These are phyloP conservation scores for Spicauda simplicius DNA, from an alignment of 2,888 invertebrate genomes.

Conservation along the genomic window DNA sequence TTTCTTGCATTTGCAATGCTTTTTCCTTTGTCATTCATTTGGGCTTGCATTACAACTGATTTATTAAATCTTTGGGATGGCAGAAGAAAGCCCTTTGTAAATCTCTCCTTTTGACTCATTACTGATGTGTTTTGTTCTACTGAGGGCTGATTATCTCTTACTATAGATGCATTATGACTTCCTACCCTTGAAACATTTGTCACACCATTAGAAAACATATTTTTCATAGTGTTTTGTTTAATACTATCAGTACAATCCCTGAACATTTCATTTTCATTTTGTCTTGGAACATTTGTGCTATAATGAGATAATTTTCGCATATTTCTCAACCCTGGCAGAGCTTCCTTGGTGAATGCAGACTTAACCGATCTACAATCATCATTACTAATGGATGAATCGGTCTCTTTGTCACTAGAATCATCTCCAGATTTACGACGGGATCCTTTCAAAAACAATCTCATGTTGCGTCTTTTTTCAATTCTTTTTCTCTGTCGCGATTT, in stretches of 20 bases:
- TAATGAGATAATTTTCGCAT: conserved; percentile 51
- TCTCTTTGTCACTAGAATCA: conserved; percentile 68
- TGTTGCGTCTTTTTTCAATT: conserved; percentile 60
- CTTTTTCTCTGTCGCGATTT: conserved; percentile 54
- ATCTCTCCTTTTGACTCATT: conserved; percentile 58
- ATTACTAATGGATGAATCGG: conserved; percentile 69
- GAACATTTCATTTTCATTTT: conserved; percentile 48
- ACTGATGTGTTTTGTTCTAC: conserved; percentile 41
- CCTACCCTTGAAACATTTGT: conserved; percentile 21
- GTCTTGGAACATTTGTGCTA: conserved; percentile 43
- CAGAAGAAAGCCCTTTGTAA: conserved; percentile 58
- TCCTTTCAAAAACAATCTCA: conserved; percentile 54
- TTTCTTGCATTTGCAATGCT: conserved; percentile 5
- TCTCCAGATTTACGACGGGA: conserved; percentile 54
- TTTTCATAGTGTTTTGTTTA: conserved; percentile 53
- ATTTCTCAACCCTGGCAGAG: conserved; percentile 52
- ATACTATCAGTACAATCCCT: conserved; percentile 54
- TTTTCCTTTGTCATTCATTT: conserved; percentile 15
- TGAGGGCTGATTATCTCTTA: conserved; percentile 12
- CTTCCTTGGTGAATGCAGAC: conserved; percentile 51
- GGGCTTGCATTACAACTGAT: conserved; percentile 40
- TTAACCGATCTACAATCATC: conserved; percentile 62
- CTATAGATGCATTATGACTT: conserved; percentile 10
- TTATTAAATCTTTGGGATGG: conserved; percentile 68
- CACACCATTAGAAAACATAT: conserved; percentile 46